Evolutionary conservation across 1,140 invertebrate species (phyloP).

Genomic region (Proctacanthus coquilletti): DNA sequence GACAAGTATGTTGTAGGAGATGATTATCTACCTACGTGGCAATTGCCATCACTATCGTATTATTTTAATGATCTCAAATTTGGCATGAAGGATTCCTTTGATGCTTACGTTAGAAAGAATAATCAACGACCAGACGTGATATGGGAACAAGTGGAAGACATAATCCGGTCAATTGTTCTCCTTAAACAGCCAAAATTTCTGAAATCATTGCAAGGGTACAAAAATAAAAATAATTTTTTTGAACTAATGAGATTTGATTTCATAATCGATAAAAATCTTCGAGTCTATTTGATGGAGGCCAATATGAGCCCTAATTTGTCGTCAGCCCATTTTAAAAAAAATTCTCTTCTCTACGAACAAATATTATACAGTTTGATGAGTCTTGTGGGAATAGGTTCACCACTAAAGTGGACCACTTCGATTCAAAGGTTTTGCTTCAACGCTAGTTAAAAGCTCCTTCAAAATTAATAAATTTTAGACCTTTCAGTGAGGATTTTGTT

Average conservation of each 20-base stretch:
- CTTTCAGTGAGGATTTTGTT: constrained; percentile 43
- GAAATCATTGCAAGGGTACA: constrained; percentile 37
- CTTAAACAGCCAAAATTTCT: constrained; percentile 57
- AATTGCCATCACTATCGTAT: constrained; percentile 67
- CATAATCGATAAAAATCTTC: constrained; percentile 74
- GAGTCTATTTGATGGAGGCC: constrained; percentile 83
- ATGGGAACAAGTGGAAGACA: constrained; percentile 68
- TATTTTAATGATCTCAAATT: constrained; percentile 63
- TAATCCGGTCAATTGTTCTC: constrained; percentile 56
- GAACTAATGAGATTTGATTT: constrained; percentile 91
- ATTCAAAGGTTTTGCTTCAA: no score
- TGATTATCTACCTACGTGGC: constrained; percentile 88
- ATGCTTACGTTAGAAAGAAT: constrained; percentile 53
- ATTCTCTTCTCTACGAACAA: constrained; percentile 82
- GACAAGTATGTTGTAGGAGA: constrained; percentile 93
- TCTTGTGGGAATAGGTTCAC: constrained; percentile 51
- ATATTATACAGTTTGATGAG: constrained; percentile 75
- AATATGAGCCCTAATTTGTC: constrained; percentile 98
- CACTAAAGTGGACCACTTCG: constrained; percentile 4
- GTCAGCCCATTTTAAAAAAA: constrained; percentile 79
- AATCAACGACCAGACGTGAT: constrained; percentile 56
- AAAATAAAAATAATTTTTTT: constrained; percentile 65
- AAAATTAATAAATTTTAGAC: constrained; percentile 2
- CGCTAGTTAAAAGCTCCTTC: no score
- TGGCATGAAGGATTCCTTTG: constrained; percentile 76